Base-by-base conservation (phyloP, 2,113 vertebrate species). In the Lepisosteus oculatus region DNA sequence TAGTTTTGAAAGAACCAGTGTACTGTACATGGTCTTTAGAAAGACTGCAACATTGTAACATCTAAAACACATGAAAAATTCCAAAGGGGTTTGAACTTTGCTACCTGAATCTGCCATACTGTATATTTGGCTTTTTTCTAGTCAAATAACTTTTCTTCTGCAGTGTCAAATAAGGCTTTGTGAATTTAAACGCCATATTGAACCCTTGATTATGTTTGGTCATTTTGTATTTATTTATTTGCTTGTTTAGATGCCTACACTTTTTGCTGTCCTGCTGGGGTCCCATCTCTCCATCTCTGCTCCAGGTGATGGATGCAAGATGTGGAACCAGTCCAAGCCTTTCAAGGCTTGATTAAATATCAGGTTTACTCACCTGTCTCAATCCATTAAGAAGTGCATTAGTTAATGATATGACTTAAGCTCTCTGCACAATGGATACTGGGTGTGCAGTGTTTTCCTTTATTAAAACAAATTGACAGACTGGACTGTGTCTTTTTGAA, bases 71-170 rank as follows among this genome's bases (percentile, higher is more conserved):
- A 51, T 5, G 5, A 51, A 9, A 5, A 51, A 51, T 6, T 6
- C 47, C 47, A 51, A 51, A 66, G 67, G 41, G 54, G 59, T 61
- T 44, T 56, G 15, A 65, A 51, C 17, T 43, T 12, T n/a, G 17
- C 64, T 51, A 43, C 29, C 42, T 61, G 62, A 65, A 45, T 63
- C 57, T 69, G 56, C 68, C 67, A 55, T 57, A 74, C 45, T 67
- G 45, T 8, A 69, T 29, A 29, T 65, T 72, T 71, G 67, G 72
- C 73, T 75, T 68, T 68, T 72, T 73, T 77, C 69, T 29, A 29
- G 71, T 76, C 63, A 9, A 51, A 51, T 51, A 29, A 29, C 29
- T 9, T 51, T 51, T 51, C 47, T 51, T 51, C 9, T 51, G 5
- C 47, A 9, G 5, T 9, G 47, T 6, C 5, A 51, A 51, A 5